These are phyloP conservation scores for Solea senegalensis DNA, from an alignment of 2,113 vertebrate genomes.

Conservation along the genomic window DNA sequence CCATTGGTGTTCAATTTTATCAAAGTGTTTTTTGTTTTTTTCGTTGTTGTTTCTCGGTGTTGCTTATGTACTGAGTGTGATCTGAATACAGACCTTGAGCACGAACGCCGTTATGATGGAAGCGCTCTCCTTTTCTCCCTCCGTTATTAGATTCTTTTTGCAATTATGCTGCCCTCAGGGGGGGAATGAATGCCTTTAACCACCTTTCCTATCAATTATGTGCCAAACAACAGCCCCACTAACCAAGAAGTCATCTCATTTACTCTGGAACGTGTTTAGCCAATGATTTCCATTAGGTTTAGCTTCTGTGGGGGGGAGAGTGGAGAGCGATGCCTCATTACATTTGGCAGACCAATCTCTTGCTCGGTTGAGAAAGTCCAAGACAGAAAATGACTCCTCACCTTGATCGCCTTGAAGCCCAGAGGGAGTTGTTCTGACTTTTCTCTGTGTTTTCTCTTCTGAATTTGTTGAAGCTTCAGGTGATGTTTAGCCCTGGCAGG, in stretches of 20 bases:
- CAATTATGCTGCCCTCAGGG: slow-evolving; percentile 63
- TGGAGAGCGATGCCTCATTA: slow-evolving; percentile 72
- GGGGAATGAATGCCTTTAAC: slow-evolving; percentile 72
- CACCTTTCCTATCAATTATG: slow-evolving; percentile 77
- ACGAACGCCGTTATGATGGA: slow-evolving; percentile 28
- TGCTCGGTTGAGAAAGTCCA: slow-evolving; percentile 53
- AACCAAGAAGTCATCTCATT: slow-evolving; percentile 78
- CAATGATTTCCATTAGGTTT: slow-evolving; percentile 77
- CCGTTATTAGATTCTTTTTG: slow-evolving; percentile 70
- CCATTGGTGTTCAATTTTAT: slow-evolving; percentile 20
- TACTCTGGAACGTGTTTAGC: slow-evolving; percentile 70
- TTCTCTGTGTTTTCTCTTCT: slow-evolving; percentile 8
- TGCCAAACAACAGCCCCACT: slow-evolving; percentile 67
- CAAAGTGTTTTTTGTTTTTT: background rate
- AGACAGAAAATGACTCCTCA: slow-evolving; percentile 41
- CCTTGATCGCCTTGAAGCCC: slow-evolving; percentile 21
- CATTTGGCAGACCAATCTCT: slow-evolving; percentile 72
- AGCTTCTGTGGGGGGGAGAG: slow-evolving; percentile 72
- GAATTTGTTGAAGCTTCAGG: too few relatives aligned
- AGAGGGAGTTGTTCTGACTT: slow-evolving; percentile 33
- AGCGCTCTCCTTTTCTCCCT: slow-evolving; percentile 29
- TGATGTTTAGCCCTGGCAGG: too few relatives aligned
- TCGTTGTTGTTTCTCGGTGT: background rate
- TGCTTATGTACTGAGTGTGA: slow-evolving; percentile 25
- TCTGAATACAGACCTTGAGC: slow-evolving; percentile 52